A percentile compares a stretch with the other conserved stretches of the same genome.
Evolutionary conservation across 2,113 vertebrate genomes (phyloP).

Genomic region (Rallus limicola): DNA sequence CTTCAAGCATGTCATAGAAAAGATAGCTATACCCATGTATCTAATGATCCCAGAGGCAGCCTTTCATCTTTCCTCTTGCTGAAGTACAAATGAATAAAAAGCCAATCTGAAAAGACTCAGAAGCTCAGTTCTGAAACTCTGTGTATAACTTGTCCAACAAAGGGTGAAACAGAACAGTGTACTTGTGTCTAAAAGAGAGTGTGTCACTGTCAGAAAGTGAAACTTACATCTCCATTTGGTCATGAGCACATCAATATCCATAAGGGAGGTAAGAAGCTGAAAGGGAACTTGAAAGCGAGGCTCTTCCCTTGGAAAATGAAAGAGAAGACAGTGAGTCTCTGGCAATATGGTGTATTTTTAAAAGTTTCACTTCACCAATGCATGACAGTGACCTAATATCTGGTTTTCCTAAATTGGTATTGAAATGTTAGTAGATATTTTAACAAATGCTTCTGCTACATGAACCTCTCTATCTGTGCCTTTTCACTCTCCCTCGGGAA

Average conservation of each 20-base stretch:
- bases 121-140: not conserved
- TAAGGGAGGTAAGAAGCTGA: constrained; percentile 91
- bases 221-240: constrained; percentile 98
- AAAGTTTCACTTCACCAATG: not conserved
- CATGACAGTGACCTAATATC: not conserved
- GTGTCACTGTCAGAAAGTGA: not conserved
- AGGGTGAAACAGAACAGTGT: not conserved
- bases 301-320: constrained; percentile 83
- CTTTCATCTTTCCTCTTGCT: not conserved
- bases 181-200: not conserved
- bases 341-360: not conserved
- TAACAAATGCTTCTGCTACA: not conserved
- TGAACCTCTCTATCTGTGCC: not conserved
- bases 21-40: not conserved
- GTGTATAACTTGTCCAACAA: not conserved
- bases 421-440: not conserved
- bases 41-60: not conserved
- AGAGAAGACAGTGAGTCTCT: not conserved
- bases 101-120: not conserved
- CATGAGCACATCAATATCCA: constrained; percentile 93
- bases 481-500: not conserved
- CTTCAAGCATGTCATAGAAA: not conserved
- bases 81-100: not conserved
- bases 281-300: constrained; percentile 97
- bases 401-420: not conserved